A percentile compares a stretch with the other conserved stretches of the same genome.
These are phyloP conservation scores for Morelia viridis DNA, from an alignment of 2,797 vertebrate species.

Conservation along the genomic window DNA sequence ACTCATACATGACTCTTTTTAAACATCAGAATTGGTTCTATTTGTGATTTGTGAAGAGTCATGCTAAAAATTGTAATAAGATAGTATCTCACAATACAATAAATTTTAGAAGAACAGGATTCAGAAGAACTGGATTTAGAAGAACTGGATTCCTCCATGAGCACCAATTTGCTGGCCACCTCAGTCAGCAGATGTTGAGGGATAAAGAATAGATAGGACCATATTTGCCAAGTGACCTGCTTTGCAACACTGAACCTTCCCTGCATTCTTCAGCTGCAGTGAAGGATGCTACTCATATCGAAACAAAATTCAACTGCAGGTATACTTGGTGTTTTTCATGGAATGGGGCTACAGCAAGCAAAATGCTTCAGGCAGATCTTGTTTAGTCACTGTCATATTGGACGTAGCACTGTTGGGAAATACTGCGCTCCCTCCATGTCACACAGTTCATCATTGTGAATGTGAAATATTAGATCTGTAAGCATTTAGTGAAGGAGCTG, in stretches of 20 bases:
- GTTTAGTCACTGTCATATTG: not conserved
- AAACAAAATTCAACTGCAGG: not conserved
- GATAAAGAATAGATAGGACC: not conserved
- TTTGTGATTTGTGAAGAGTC: not conserved
- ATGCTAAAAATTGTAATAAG: not conserved
- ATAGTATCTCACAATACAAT: not conserved
- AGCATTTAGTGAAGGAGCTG: not conserved
- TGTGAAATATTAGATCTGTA: not conserved
- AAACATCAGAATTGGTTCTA: not conserved
- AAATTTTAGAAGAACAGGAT: not conserved
- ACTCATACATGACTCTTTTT: not conserved
- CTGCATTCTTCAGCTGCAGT: not conserved
- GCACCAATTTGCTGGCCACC: not conserved
- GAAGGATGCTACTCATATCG: not conserved
- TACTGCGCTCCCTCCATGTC: not conserved
- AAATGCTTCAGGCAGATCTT: not conserved
- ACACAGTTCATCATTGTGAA: not conserved
- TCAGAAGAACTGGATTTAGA: not conserved
- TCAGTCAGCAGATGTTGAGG: not conserved
- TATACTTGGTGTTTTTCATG: not conserved
- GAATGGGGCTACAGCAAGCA: not conserved
- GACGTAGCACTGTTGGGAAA: not conserved
- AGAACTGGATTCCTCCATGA: not conserved
- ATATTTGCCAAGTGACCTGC: not conserved
- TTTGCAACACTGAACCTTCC: not conserved